Base-by-base conservation (phyloP, 2,797 vertebrate species). In the Leptodactylus fallax region DNA sequence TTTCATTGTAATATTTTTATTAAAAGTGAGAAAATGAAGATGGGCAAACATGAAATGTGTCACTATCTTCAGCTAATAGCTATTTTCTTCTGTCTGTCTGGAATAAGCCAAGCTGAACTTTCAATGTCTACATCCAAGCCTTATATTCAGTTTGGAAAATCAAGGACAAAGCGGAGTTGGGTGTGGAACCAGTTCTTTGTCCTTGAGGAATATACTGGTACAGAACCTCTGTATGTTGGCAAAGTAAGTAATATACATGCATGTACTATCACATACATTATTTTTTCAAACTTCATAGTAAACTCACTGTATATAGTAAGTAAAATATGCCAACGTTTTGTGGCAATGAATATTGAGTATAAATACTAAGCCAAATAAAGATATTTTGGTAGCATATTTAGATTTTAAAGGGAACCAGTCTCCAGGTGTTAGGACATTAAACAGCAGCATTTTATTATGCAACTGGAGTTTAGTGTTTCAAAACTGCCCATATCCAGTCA, bases 171-270 rank as follows among this genome's bases (percentile, higher is more conserved):
- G 90, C 97, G 98, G 93, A 99, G 98, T 96, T 99, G 98, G 98
- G 98, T 99, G 91, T 99, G 98, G 98, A 99, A 99, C 94, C 98
- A 99, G 87, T 99, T 99, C 96, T 99, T 99, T 92, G 98, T 99
- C 77, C 95, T 99, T 94, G 98, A 99, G 93, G 98, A 99, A 93
- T 98, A 97, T 94, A 99, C 97, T 80, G 98, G 98, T 90, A 97
- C 96, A 14, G 98, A 99, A 83, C 98, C 98, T 3, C 96, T 98
- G 86, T 99, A 99, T 90, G 98, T 99, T 81, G 98, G 98, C 91
- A 99, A 99, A 97, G 98, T 99, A 96, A 95, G 96, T 88, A 49
- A 84, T 16, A 7, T 53, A 19, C 7, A 23, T 49, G 13, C 10
- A 63, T n/a, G 11, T 2, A 63, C 45, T 63, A n/a, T 21, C 36